phyloP scores from a whole-genome alignment of 2,797 vertebrate genomes.

The Anniella stebbinsi region DNA sequence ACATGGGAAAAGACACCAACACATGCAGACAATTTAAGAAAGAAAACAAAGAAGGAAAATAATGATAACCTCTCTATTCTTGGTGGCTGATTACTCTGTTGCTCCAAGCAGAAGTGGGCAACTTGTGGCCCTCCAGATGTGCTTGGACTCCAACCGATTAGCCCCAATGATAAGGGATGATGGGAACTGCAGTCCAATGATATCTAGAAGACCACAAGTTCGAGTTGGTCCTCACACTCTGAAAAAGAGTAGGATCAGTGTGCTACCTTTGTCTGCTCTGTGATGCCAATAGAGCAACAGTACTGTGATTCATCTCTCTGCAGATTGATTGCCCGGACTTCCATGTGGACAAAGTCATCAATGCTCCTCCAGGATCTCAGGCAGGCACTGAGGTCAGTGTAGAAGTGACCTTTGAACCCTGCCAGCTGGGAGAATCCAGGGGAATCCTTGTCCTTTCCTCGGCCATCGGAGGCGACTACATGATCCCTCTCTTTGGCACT shows the following conservation, averaged over 20 bases:
- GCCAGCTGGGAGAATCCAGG: constrained; percentile 83
- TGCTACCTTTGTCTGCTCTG: too few species aligned
- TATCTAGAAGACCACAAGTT: background rate
- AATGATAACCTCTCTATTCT: too few species aligned
- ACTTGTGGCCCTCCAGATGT: too few species aligned
- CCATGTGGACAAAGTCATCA: constrained; percentile 78
- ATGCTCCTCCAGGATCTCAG: constrained; percentile 71
- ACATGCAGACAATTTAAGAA: too few species aligned
- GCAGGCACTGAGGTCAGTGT: constrained; percentile 81
- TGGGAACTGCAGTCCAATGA: too few species aligned
- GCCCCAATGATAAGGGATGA: too few species aligned
- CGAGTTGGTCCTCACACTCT: background rate
- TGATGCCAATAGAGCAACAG: background rate
- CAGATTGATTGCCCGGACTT: constrained; percentile 85
- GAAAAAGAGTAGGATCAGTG: background rate
- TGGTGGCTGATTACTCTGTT: background rate
- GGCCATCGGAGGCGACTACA: constrained; percentile 79
- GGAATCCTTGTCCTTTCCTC: constrained; percentile 82
- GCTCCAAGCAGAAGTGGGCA: background rate
- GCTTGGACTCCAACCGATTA: too few species aligned
- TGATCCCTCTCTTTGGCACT: constrained; percentile 83
- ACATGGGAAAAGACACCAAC: too few species aligned
- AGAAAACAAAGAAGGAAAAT: too few species aligned
- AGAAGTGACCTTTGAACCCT: constrained; percentile 88
- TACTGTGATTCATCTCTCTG: background rate